Evolutionary conservation across 2,797 vertebrate species (phyloP), one percentile per base, ranked within the genome.

Genomic region (Takifugu rubripes): DNA sequence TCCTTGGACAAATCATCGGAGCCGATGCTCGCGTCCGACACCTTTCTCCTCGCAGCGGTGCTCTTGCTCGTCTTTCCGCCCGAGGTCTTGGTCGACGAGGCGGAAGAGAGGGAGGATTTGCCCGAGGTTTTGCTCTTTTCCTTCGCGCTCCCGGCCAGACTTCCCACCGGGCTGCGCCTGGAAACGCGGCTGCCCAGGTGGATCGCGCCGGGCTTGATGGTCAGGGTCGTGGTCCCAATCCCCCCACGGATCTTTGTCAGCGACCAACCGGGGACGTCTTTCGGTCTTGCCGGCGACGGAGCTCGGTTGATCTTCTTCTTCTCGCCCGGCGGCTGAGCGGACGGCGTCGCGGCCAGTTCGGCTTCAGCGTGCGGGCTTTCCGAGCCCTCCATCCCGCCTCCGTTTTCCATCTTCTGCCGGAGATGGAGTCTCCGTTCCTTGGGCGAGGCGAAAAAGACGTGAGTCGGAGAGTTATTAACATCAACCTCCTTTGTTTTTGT

Each of bases 271-370:
- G 93, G 85, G 25, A 93, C 93, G 59, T 96, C 94, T 84, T 92
- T 96, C n/a, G 95, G 96, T 82, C 96, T 90, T 17, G 95, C 96
- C 12, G 96, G 96, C 3, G 96, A 97, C 12, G 95, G 94, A 25
- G 95, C 94, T 55, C 96, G 92, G 82, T 94, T 93, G 26, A 90
- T 77, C 77, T 94, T 96, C 81, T 95, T 97, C 87, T 93, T 94
- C 75, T 88, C 75, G 1, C 74, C 92, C 56, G 72, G 70, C 36
- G 72, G 52, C 68, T 68, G 49, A 64, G 68, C 62, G 64, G 81
- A 62, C 46, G 71, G 84, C 54, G 64, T 46, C 54, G 77, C 45
- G 16, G 72, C 25, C 62, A 72, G 75, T 68, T 83, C 82, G n/a
- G 82, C 26, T 68, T 31, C 70, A 72, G 79, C 74, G 60, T 78